Conservation (phyloP, 2,797 vertebrate species). For the Erpetoichthys calabaricus region DNA sequence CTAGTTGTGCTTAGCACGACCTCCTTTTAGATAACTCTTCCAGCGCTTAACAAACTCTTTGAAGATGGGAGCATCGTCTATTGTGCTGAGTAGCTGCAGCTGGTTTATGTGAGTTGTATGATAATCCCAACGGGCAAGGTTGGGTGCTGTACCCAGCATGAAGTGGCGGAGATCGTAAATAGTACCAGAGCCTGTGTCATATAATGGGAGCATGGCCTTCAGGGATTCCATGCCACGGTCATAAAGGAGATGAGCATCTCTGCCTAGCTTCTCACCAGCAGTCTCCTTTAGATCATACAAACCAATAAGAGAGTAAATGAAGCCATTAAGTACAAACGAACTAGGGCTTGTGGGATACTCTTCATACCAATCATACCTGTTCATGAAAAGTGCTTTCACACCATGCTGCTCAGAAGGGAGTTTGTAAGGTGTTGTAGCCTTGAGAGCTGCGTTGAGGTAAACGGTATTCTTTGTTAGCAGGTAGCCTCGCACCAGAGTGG, state of each 20-base stretch:
- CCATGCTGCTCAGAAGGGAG: constrained; percentile 77
- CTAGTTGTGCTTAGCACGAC: constrained; percentile 95
- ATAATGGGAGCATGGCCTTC: constrained; percentile 91
- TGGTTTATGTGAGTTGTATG: constrained; percentile 99
- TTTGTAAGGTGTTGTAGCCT: constrained; percentile 76
- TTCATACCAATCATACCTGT: constrained; percentile 90
- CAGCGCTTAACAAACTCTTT: constrained; percentile 81
- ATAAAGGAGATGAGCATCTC: constrained; percentile 69
- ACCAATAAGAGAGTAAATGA: constrained; percentile 90
- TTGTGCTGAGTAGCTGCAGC: constrained; percentile 79
- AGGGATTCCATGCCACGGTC: constrained; percentile 83
- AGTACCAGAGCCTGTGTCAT: constrained; percentile 90
- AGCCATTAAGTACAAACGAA: constrained; percentile 94
- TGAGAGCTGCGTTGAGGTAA: constrained; percentile 74
- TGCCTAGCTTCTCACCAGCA: constrained; percentile 66
- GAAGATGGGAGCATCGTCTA: constrained; percentile 77
- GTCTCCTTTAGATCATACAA: constrained; percentile 87
- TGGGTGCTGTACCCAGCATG: constrained; percentile 81
- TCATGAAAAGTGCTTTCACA: constrained; percentile 88
- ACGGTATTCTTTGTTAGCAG: constrained; percentile 75
- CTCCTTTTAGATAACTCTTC: constrained; percentile 90
- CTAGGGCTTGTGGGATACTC: constrained; percentile 92
- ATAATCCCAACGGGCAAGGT: constrained; percentile 97
- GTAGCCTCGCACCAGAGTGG: constrained; percentile 83
- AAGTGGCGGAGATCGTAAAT: constrained; percentile 94